A percentile compares a stretch with the other conserved stretches of the same genome.
phyloP scores from a whole-genome alignment of 2,888 invertebrate genomes.

The Gnatocerus cornutus region DNA sequence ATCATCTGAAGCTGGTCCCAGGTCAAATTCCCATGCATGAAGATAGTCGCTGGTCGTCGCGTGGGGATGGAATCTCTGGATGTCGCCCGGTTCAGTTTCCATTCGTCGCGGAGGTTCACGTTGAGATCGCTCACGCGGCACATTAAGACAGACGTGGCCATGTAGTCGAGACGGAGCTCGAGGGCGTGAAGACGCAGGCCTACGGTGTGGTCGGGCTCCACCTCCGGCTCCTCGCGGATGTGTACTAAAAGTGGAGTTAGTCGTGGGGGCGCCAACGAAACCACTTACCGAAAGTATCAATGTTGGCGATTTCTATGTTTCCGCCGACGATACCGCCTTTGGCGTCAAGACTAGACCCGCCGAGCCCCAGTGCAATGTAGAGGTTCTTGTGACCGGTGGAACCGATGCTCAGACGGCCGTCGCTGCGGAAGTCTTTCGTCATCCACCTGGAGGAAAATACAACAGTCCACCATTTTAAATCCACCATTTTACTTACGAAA shows the following conservation, averaged over 20 bases:
- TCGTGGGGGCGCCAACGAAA: background rate
- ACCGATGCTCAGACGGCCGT: slow-evolving; percentile 93
- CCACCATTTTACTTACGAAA: slow-evolving; percentile 77
- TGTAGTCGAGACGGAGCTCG: slow-evolving; percentile 95
- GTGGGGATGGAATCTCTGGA: slow-evolving; percentile 76
- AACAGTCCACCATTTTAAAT: no score
- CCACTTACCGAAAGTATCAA: slow-evolving; percentile 79
- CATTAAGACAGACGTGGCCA: slow-evolving; percentile 97
- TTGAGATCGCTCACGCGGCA: slow-evolving; percentile 88
- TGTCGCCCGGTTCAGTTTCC: slow-evolving; percentile 79
- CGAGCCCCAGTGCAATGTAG: slow-evolving; percentile 90
- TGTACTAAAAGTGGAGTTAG: slow-evolving; percentile 76
- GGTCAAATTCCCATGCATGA: slow-evolving; percentile 91
- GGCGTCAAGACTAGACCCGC: slow-evolving; percentile 93
- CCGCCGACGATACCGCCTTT: slow-evolving; percentile 99
- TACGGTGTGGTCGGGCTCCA: slow-evolving; percentile 91
- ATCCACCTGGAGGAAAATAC: slow-evolving; percentile 80
- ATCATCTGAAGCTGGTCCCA: slow-evolving; percentile 98
- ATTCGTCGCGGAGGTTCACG: slow-evolving; percentile 89
- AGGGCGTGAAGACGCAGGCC: slow-evolving; percentile 88
- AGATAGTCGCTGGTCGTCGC: slow-evolving; percentile 88
- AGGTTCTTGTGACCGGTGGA: slow-evolving; percentile 96
- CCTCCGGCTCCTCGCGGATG: slow-evolving; percentile 91
- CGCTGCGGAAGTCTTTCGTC: slow-evolving; percentile 92
- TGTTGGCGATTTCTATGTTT: slow-evolving; percentile 90